Percentiles rank a stretch among this genome's conserved stretches.
phyloP scores from a whole-genome alignment of 1,140 invertebrate species.

The Aphis gossypii region DNA sequence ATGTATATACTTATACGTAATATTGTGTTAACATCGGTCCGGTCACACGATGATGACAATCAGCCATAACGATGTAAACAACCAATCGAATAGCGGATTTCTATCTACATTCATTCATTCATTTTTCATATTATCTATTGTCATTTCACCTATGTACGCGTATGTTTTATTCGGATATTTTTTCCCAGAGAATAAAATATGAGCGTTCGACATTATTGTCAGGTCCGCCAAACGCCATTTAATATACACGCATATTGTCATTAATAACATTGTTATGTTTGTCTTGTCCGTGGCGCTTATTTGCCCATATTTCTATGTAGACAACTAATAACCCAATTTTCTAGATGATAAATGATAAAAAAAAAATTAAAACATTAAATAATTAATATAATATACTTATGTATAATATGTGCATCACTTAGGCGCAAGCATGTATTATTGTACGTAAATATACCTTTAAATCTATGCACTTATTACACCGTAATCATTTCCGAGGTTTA shows the following conservation, averaged over 20 bases:
- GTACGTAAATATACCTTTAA: not conserved
- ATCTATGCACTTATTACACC: not conserved
- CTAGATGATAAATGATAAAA: not conserved
- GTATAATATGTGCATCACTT: not conserved
- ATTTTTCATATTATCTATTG: not conserved
- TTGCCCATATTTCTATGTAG: not conserved
- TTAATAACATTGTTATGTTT: not conserved
- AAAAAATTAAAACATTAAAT: not conserved
- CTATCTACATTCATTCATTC: not conserved
- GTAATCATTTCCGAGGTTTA: not conserved
- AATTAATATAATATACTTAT: not conserved
- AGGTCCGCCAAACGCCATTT: not conserved
- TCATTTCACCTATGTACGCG: not conserved
- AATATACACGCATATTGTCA: not conserved
- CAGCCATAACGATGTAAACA: not conserved
- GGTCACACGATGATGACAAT: not conserved
- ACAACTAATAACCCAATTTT: not conserved
- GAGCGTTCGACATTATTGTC: not conserved
- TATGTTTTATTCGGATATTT: not conserved
- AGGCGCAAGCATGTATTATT: not conserved
- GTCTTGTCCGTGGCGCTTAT: not conserved
- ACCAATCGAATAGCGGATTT: not conserved
- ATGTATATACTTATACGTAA: not conserved
- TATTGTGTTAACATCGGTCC: not conserved
- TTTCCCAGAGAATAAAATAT: not conserved